Conservation (phyloP, 92 coral and sea anemone genomes). For the Actinostola sp. region DNA sequence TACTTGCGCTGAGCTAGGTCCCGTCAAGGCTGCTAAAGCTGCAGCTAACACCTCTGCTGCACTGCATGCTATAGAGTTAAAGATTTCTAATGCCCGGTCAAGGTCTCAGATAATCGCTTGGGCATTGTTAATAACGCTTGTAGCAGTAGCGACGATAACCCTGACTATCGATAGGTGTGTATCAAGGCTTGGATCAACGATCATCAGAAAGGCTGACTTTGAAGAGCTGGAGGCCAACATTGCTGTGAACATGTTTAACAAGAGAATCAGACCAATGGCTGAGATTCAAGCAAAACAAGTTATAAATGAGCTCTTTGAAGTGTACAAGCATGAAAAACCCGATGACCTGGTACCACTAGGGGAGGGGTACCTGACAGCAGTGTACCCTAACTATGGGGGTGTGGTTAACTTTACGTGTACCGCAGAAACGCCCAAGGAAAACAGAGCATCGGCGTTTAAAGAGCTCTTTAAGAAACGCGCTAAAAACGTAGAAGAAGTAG, state of each 20-base stretch:
- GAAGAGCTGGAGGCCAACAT: constrained; percentile 62
- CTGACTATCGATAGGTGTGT: constrained; percentile 66
- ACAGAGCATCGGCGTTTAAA: background rate
- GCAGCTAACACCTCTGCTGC: constrained; percentile 48
- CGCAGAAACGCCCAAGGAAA: background rate
- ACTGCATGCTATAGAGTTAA: constrained; percentile 27
- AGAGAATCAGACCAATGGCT: constrained; percentile 65
- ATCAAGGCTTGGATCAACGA: constrained; percentile 27
- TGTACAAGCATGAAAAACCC: constrained; percentile 54
- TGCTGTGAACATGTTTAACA: constrained; percentile 70
- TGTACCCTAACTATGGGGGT: constrained; percentile 66
- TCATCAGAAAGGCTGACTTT: constrained; percentile 46
- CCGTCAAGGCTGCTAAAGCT: constrained; percentile 44
- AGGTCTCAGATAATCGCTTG: constrained; percentile 71
- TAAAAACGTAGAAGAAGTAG: constrained; percentile 13
- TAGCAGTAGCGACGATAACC: constrained; percentile 43
- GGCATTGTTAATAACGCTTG: constrained; percentile 59
- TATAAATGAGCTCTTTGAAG: constrained; percentile 51
- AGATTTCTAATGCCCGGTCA: constrained; percentile 51
- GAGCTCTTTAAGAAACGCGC: constrained; percentile 9
- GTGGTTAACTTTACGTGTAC: background rate
- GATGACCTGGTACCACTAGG: constrained; percentile 32
- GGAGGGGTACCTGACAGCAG: constrained; percentile 45
- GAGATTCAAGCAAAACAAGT: constrained; percentile 45
- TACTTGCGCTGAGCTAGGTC: constrained; percentile 75